Base-by-base conservation (phyloP, 2,888 invertebrate species). In the Andrena minutula region DNA sequence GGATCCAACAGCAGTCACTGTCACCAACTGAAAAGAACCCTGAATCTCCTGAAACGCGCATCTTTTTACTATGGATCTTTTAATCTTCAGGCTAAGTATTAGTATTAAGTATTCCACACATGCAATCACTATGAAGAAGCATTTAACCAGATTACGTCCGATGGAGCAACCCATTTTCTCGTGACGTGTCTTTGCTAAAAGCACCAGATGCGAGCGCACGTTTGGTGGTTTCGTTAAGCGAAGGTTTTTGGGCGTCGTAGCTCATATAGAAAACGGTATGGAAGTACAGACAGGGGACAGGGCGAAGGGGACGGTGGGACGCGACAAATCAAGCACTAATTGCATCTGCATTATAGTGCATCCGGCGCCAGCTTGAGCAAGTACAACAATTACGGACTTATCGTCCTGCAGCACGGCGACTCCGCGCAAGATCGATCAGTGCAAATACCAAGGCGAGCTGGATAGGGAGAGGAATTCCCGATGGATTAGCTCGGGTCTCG, bases 381-480 rank as follows among this genome's bases (percentile, higher is more conserved):
- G 89, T 89, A 89, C 89, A 90, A 91, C 91, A 91, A 91, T 92
- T 91, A 91, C 86, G 86, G 85, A 91, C 89, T 91, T 90, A 86
- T 83, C 85, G 81, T 61, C 70, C 70, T 60, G 60, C 76, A 53
- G 70, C 66, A 74, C 79, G 66, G 63, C 80, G 81, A 80, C 75
- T 75, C 69, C 65, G 80, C 64, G 78, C 68, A 84, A 85, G 88
- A 87, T 88, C 87, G 90, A 90, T 89, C 83, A 85, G 79, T 53
- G 75, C 79, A 82, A 87, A 84, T 89, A 81, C 84, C 78, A 66
- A 74, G 70, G 64, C 73, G 79, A 75, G 47, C 28, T 8, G 63
- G 65, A 70, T 76, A 63, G 69, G 47, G 61, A 64, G 63, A 56
- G 70, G 20, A 60, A 56, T 47, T 68, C 79, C 69, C 81, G 76